These are phyloP conservation scores for Mythimna ferrago DNA, from an alignment of 2,888 invertebrate genomes.

Conservation along the genomic window DNA sequence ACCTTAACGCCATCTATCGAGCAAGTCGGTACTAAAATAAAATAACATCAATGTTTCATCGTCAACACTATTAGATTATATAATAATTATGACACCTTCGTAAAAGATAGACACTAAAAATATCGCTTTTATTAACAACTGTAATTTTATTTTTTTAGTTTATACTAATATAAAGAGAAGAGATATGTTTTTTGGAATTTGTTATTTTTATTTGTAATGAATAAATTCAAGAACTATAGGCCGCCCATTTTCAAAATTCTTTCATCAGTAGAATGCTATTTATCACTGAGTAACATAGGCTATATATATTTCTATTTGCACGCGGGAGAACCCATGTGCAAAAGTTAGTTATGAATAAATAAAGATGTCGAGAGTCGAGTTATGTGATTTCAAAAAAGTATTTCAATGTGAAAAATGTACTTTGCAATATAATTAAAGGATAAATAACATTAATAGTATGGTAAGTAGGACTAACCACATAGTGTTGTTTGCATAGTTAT, in stretches of 20 bases:
- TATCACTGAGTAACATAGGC: too few species aligned
- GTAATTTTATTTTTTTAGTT: neutral
- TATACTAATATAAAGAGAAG: too few species aligned
- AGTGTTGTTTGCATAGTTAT: neutral
- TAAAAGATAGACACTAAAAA: neutral
- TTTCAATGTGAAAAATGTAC: constrained; percentile 15
- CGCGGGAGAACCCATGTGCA: too few species aligned
- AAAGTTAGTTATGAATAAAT: neutral
- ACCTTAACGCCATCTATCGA: too few species aligned
- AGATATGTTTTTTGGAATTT: neutral
- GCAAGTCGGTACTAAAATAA: too few species aligned
- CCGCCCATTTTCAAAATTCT: too few species aligned
- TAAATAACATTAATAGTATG: neutral
- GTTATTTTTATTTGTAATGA: too few species aligned
- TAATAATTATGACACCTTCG: neutral
- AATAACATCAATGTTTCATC: too few species aligned
- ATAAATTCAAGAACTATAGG: too few species aligned
- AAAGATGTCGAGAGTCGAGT: neutral
- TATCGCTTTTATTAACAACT: neutral
- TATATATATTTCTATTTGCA: too few species aligned
- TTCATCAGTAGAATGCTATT: too few species aligned
- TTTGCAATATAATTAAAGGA: constrained; percentile 12
- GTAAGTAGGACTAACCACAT: neutral
- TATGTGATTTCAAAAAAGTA: neutral
- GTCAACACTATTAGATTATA: too few species aligned